Evolutionary conservation across 2,797 vertebrate genomes (phyloP).

Genomic region (Astyanax mexicanus): DNA sequence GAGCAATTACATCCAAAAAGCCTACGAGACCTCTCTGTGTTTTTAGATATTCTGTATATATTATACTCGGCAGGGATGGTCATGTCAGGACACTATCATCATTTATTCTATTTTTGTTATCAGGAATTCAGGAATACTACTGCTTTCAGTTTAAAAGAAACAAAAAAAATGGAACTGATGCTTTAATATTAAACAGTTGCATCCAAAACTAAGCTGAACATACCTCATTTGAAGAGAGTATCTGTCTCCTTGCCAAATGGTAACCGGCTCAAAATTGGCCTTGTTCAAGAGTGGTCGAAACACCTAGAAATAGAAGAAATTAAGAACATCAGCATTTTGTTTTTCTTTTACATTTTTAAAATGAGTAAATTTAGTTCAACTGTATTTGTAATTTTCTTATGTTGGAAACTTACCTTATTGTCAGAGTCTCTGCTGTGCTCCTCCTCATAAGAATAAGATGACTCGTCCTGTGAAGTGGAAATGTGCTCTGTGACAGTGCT

Average conservation of each 20-base stretch:
- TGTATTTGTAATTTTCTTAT: too few species aligned
- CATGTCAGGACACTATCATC: too few species aligned
- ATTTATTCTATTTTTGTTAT: too few species aligned
- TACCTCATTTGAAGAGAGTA: slow-evolving; percentile 79
- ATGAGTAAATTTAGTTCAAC: background rate
- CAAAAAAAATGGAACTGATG: too few species aligned
- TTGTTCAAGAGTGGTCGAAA: slow-evolving; percentile 70
- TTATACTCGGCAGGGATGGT: too few species aligned
- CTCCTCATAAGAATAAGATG: slow-evolving; percentile 53
- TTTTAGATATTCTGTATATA: too few species aligned
- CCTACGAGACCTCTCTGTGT: too few species aligned
- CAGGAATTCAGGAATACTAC: too few species aligned
- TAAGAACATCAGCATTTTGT: background rate
- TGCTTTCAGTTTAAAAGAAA: too few species aligned
- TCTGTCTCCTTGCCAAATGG: slow-evolving; percentile 76
- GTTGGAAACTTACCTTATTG: slow-evolving; percentile 69
- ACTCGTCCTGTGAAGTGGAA: slow-evolving; percentile 67
- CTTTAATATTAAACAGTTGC: too few species aligned
- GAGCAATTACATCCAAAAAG: too few species aligned
- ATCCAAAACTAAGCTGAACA: slow-evolving; percentile 52
- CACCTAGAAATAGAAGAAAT: slow-evolving; percentile 61
- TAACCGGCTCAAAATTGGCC: slow-evolving; percentile 71
- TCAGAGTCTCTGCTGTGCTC: slow-evolving; percentile 74
- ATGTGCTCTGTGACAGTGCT: slow-evolving; percentile 50
- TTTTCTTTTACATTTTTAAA: background rate